Evolutionary conservation across 2,113 vertebrate genomes (phyloP), one percentile per base, ranked within the genome.

Genomic region (Pipra filicauda): DNA sequence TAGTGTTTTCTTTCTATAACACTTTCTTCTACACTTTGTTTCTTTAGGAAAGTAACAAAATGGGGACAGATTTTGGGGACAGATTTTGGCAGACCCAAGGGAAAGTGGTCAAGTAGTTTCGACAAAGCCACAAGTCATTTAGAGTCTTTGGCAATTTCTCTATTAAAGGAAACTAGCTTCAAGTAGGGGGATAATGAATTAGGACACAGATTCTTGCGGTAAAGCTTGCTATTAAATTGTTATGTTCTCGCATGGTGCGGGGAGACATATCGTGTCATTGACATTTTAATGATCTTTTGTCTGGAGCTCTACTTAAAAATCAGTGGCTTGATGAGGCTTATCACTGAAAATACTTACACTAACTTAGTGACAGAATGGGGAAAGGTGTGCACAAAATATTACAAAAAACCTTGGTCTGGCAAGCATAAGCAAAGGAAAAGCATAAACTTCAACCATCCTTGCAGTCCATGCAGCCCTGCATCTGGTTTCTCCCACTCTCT

Each of bases 221-320:
- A 90, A 93, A 88, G 83, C 57, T 61, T 83, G 28, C 61, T 74
- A 91, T 95, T 67, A 92, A 80, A 86, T 39, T 77, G 35, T 49
- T 86, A 44, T 10, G 28, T 92, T 88, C 31, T 15, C 31, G 41
- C 66, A 78, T 0, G 0, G 51, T 55, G 80, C 21, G 44, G 39
- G 26, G 8, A 79, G 46, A 77, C n/a, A 33, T 73, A 70, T 3
- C 82, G 66, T 51, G 64, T 66, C 78, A 88, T 3, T 95, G 82
- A 96, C 88, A 91, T 89, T 91, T 93, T 85, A 88, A 88, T 5
- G n/a, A 92, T 58, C 59, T 92, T 88, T 94, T 86, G 39, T 92
- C 44, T 59, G 72, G 13, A 92, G 44, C 30, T 91, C 57, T 87
- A 44, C 62, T 94, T 92, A 73, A 96, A 93, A 88, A 81, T 81